Conservation (phyloP, 2,888 invertebrate genomes). For the Leptinotarsa rubiginosa region DNA sequence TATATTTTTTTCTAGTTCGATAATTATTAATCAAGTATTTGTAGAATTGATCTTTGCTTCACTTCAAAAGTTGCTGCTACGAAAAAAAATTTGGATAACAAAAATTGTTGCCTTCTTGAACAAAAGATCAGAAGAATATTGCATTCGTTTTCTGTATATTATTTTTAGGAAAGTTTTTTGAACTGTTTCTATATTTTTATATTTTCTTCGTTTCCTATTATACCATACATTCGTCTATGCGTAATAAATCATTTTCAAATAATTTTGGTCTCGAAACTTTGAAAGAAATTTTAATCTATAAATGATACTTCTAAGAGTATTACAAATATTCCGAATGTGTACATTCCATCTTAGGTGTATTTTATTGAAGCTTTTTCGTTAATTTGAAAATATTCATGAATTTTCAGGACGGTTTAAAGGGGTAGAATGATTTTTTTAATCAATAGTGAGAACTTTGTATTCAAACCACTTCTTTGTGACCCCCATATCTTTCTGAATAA, state of each 20-base stretch:
- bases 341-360: background rate
- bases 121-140: no score
- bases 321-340: background rate
- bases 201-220: background rate
- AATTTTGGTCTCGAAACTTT: background rate
- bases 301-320: background rate
- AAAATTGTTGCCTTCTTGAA: no score
- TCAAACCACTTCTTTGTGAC: background rate
- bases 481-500: background rate
- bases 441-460: background rate
- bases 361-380: background rate
- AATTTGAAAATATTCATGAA: background rate
- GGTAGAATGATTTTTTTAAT: background rate
- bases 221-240: background rate
- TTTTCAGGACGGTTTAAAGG: background rate
- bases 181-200: background rate
- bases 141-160: background rate
- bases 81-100: no score
- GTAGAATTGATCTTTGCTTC: no score
- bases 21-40: no score
- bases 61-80: no score
- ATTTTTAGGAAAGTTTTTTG: background rate
- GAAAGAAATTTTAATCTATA: slow-evolving; percentile 6
- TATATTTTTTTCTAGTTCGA: no score
- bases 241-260: background rate